phyloP scores from a whole-genome alignment of 64 coral and sea anemone species.

The Stichodactyla helianthus region DNA sequence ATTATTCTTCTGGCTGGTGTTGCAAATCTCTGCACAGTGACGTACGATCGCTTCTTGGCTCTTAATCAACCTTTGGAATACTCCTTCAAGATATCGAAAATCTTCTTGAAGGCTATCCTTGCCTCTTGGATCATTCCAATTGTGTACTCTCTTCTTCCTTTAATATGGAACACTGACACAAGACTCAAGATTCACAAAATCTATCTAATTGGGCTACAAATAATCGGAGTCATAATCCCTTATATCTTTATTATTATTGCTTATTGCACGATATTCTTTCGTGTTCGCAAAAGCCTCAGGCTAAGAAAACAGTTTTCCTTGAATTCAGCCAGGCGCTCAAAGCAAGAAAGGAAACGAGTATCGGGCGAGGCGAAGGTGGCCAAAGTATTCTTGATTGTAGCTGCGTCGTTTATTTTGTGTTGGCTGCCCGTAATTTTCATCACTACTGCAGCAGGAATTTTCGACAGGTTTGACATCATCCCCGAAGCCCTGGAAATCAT shows the following conservation, averaged over 20 bases:
- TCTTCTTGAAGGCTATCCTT: neutral
- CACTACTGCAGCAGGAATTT: slow-evolving; percentile 40
- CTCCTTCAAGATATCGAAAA: slow-evolving; percentile 20
- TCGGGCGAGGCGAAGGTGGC: slow-evolving; percentile 22
- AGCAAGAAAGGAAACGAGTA: slow-evolving; percentile 20
- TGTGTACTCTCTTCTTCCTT: slow-evolving; percentile 36
- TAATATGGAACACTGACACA: slow-evolving; percentile 38
- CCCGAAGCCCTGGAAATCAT: slow-evolving; percentile 30
- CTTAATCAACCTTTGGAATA: slow-evolving; percentile 36
- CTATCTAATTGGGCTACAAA: slow-evolving; percentile 36
- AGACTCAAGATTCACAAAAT: slow-evolving; percentile 44
- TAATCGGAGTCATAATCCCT: slow-evolving; percentile 47
- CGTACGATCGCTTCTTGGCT: slow-evolving; percentile 44
- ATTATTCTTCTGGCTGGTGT: slow-evolving; percentile 47
- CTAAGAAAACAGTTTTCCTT: slow-evolving; percentile 9
- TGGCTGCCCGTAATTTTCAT: slow-evolving; percentile 66
- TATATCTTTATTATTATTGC: slow-evolving; percentile 48
- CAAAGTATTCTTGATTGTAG: slow-evolving; percentile 42
- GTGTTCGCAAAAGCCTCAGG: slow-evolving; percentile 23
- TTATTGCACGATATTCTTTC: slow-evolving; percentile 38
- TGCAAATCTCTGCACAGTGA: slow-evolving; percentile 39
- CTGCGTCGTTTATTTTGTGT: slow-evolving; percentile 37
- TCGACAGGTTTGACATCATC: slow-evolving; percentile 9
- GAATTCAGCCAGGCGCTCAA: slow-evolving; percentile 1
- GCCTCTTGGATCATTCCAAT: slow-evolving; percentile 45